Evolutionary conservation across 2,888 invertebrate genomes (phyloP).

Genomic region (Polydrusus tereticollis): DNA sequence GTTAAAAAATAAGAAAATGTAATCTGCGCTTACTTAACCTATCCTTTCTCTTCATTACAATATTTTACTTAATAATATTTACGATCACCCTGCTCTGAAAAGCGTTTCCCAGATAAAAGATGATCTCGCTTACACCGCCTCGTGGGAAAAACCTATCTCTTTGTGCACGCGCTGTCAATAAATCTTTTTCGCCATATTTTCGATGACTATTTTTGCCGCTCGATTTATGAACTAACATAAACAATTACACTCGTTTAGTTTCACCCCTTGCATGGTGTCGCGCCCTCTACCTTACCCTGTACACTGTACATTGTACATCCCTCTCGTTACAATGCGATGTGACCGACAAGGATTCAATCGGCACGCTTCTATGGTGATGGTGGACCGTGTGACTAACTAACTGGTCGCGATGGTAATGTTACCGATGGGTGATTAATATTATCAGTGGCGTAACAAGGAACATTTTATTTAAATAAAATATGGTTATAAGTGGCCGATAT

Average conservation of each 20-base stretch:
- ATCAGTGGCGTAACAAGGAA: not conserved
- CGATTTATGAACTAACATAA: conserved; percentile 42
- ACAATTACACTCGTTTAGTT: conserved; percentile 30
- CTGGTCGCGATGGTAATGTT: conserved; percentile 12
- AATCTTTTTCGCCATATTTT: conserved; percentile 31
- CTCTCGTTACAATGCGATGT: conserved; percentile 27
- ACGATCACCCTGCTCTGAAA: not conserved
- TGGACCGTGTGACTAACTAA: conserved; percentile 23
- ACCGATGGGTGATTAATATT: not conserved
- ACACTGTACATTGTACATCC: conserved; percentile 8
- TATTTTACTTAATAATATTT: conserved; percentile 1
- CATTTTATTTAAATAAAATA: not conserved
- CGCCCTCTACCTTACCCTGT: conserved; percentile 18
- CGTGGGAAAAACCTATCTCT: conserved; percentile 10
- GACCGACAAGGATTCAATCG: conserved; percentile 36
- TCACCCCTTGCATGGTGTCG: conserved; percentile 16
- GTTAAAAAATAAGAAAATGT: not conserved
- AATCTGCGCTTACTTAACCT: not conserved
- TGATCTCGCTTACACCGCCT: not conserved
- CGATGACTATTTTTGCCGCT: conserved; percentile 46
- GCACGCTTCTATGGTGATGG: conserved; percentile 23
- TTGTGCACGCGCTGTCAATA: not conserved
- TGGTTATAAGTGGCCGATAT: no score
- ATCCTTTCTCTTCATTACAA: not conserved
- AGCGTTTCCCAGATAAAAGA: not conserved